Percentiles rank a stretch among this genome's conserved stretches.
phyloP scores from a whole-genome alignment of 1,140 invertebrate genomes.

The Steinernema khuongi region DNA sequence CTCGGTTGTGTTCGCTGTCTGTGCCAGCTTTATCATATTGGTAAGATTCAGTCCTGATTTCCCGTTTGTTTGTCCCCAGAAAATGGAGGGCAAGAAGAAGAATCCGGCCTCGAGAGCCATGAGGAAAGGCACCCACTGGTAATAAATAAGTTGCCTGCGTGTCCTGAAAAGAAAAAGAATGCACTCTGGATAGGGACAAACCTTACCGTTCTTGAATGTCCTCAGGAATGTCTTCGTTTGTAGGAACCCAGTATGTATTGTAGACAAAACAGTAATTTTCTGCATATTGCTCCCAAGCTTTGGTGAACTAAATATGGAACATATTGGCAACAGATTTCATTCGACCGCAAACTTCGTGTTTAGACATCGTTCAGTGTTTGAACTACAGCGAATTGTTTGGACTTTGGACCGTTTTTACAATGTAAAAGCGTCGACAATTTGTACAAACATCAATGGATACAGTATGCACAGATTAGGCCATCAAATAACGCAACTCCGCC shows the following conservation, averaged over 20 bases:
- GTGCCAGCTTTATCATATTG: slow-evolving; percentile 42
- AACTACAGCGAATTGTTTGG: too few relatives aligned
- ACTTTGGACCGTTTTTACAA: too few relatives aligned
- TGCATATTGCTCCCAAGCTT: slow-evolving; percentile 58
- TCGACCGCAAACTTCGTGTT: too few relatives aligned
- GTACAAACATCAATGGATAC: too few relatives aligned
- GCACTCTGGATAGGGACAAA: not conserved
- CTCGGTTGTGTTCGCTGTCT: slow-evolving; percentile 41
- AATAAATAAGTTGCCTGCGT: slow-evolving; percentile 58
- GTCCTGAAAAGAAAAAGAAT: slow-evolving; percentile 33
- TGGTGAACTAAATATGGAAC: slow-evolving; percentile 60
- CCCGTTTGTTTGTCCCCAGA: slow-evolving; percentile 59
- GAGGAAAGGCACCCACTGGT: slow-evolving; percentile 63
- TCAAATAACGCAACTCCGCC: too few relatives aligned
- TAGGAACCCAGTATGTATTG: slow-evolving; percentile 57
- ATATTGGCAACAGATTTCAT: too few relatives aligned
- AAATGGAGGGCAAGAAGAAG: slow-evolving; percentile 62
- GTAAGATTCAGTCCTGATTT: slow-evolving; percentile 49
- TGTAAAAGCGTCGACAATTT: too few relatives aligned
- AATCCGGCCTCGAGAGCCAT: slow-evolving; percentile 63
- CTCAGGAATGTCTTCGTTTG: slow-evolving; percentile 46
- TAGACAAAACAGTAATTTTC: slow-evolving; percentile 60
- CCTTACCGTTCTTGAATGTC: slow-evolving; percentile 24
- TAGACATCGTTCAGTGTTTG: too few relatives aligned
- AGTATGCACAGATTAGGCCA: too few relatives aligned